These are phyloP conservation scores for Homarus gammarus DNA, from an alignment of 2,888 invertebrate species.

Conservation along the genomic window DNA sequence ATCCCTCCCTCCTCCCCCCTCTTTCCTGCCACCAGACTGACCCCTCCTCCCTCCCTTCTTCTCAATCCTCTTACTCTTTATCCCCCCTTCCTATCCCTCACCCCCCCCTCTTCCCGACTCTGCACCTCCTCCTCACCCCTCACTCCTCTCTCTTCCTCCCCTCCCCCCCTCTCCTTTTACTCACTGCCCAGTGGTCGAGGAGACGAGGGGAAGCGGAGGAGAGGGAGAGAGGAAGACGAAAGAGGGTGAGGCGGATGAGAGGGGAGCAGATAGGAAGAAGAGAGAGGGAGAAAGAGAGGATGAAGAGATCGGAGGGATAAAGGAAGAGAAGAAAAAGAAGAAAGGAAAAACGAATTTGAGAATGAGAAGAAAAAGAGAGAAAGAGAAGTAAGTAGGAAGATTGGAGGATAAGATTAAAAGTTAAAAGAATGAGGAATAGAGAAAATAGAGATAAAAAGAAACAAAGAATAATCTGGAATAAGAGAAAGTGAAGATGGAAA, in stretches of 20 bases:
- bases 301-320: not conserved
- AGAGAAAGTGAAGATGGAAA: slow-evolving; percentile 12
- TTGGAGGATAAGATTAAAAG: not conserved
- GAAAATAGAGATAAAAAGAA: not conserved
- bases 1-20: not conserved
- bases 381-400: not conserved
- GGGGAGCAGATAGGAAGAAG: not conserved
- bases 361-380: not conserved
- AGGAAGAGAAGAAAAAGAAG: slow-evolving; percentile 23
- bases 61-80: slow-evolving; percentile 3
- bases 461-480: not conserved
- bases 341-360: slow-evolving; percentile 5
- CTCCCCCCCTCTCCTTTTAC: not conserved
- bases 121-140: not conserved
- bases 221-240: not conserved
- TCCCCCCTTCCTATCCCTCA: not conserved
- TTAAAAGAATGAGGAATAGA: not conserved
- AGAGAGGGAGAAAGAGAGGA: slow-evolving; percentile 16
- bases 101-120: not conserved
- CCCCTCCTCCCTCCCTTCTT: not conserved
- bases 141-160: not conserved
- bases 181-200: slow-evolving; percentile 1
- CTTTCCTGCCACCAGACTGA: not conserved
- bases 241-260: not conserved
- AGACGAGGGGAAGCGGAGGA: not conserved